Evolutionary conservation across 2,888 invertebrate genomes (phyloP).

Genomic region (Melanargia galathea): DNA sequence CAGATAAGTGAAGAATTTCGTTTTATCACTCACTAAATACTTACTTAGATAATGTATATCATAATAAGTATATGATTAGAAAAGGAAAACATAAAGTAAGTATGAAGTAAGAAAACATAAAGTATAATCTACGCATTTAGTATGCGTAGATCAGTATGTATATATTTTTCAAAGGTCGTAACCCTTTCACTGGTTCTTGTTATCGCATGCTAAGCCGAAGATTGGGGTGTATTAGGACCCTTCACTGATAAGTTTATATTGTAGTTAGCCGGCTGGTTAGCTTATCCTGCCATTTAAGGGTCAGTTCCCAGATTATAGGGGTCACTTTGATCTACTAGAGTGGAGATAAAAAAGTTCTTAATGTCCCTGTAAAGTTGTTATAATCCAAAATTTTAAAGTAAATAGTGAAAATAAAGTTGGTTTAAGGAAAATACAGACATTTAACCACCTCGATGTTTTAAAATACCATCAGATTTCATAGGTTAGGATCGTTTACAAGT

Average conservation of each 20-base stretch:
- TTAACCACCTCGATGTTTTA: background rate
- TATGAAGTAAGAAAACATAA: too few relatives aligned
- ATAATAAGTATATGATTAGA: too few relatives aligned
- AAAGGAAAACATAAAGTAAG: too few relatives aligned
- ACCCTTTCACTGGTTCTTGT: constrained; percentile 4
- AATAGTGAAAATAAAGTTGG: too few relatives aligned
- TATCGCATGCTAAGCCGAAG: constrained; percentile 24
- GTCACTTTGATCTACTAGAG: constrained; percentile 19
- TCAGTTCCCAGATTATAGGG: constrained; percentile 30
- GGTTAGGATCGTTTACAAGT: constrained; percentile 26
- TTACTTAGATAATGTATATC: too few relatives aligned
- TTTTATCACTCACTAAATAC: too few relatives aligned
- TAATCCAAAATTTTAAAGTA: too few relatives aligned
- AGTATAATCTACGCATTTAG: too few relatives aligned
- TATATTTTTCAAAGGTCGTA: background rate
- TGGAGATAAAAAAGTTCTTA: constrained; percentile 6
- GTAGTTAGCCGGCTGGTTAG: constrained; percentile 18
- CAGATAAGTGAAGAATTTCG: too few relatives aligned
- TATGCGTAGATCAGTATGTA: background rate
- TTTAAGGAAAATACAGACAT: background rate
- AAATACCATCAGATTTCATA: constrained; percentile 18
- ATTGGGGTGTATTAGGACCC: constrained; percentile 29
- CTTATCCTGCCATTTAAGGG: constrained; percentile 28
- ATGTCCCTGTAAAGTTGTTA: too few relatives aligned
- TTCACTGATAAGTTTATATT: constrained; percentile 24